phyloP scores from a whole-genome alignment of 2,888 invertebrate species.

The Micropterix aruncella region DNA sequence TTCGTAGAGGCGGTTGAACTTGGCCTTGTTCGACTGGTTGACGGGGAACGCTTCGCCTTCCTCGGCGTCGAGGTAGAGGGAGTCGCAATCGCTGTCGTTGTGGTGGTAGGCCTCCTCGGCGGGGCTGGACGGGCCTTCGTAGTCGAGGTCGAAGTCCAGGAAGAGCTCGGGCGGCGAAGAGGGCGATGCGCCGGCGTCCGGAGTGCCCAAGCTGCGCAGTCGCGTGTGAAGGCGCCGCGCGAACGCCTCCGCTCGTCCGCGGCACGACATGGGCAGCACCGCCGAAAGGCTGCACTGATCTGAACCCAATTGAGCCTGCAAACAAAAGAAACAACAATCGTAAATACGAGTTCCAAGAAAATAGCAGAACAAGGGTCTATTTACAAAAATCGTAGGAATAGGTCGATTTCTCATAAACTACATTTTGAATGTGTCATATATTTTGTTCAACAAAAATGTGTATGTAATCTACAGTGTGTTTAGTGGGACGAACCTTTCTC shows the following conservation, averaged over 20 bases:
- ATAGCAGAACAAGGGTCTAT: too few species aligned
- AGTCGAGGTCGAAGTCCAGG: constrained; percentile 49
- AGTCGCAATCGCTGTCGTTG: constrained; percentile 39
- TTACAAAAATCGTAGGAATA: too few species aligned
- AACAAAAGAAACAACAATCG: background rate
- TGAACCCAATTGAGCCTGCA: background rate
- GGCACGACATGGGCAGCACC: constrained; percentile 63
- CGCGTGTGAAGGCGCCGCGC: constrained; percentile 64
- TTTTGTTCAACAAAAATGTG: too few species aligned
- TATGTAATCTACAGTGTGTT: too few species aligned
- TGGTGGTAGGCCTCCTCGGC: constrained; percentile 40
- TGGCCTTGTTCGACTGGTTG: constrained; percentile 18
- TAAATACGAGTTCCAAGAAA: too few species aligned
- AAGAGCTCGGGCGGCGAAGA: constrained; percentile 30
- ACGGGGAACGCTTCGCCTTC: constrained; percentile 25
- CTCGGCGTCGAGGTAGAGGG: constrained; percentile 36
- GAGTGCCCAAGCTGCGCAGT: constrained; percentile 52
- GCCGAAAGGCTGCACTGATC: constrained; percentile 51
- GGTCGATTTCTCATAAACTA: too few species aligned
- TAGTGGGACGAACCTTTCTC: too few species aligned
- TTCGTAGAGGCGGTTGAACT: constrained; percentile 32
- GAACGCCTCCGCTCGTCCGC: constrained; percentile 68
- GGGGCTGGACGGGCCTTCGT: constrained; percentile 57
- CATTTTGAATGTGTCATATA: too few species aligned
- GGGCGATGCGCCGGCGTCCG: constrained; percentile 22